These are phyloP conservation scores for Ephestia elutella DNA, from an alignment of 1,140 invertebrate species.

Conservation along the genomic window DNA sequence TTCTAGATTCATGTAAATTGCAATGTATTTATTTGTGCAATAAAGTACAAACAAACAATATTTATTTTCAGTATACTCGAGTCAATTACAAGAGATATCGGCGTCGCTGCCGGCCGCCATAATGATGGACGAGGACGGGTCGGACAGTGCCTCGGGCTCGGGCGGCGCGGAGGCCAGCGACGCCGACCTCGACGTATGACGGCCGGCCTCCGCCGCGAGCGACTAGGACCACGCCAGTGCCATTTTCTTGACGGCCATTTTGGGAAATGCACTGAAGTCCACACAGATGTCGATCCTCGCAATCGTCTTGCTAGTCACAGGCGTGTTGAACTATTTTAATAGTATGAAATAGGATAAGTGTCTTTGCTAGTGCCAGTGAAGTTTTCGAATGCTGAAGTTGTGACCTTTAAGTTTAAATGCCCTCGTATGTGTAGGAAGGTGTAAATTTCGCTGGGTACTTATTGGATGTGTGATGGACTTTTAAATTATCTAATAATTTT, in stretches of 20 bases:
- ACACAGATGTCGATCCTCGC: constrained; percentile 17
- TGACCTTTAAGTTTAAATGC: not conserved
- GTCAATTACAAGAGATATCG: constrained; percentile 69
- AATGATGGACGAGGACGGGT: constrained; percentile 69
- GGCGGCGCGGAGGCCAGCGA: constrained; percentile 20
- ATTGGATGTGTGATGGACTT: too few relatives aligned
- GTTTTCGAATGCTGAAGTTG: not conserved
- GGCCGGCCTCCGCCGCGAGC: constrained; percentile 26
- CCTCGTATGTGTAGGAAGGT: not conserved
- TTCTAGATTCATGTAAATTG: too few relatives aligned
- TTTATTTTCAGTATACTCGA: constrained; percentile 59
- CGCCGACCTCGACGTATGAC: constrained; percentile 70
- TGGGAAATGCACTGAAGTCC: constrained; percentile 11
- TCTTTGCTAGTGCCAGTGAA: not conserved
- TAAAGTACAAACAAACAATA: not conserved
- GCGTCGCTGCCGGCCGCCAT: constrained; percentile 65
- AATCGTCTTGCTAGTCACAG: constrained; percentile 26
- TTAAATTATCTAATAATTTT: too few relatives aligned
- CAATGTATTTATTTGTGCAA: too few relatives aligned
- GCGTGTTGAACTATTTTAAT: constrained; percentile 19
- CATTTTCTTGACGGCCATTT: constrained; percentile 18
- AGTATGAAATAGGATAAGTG: not conserved
- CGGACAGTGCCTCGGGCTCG: constrained; percentile 39
- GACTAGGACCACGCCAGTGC: constrained; percentile 37
- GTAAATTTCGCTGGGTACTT: not conserved